phyloP scores from a whole-genome alignment of 2,113 vertebrate species.

The Rissa tridactyla region DNA sequence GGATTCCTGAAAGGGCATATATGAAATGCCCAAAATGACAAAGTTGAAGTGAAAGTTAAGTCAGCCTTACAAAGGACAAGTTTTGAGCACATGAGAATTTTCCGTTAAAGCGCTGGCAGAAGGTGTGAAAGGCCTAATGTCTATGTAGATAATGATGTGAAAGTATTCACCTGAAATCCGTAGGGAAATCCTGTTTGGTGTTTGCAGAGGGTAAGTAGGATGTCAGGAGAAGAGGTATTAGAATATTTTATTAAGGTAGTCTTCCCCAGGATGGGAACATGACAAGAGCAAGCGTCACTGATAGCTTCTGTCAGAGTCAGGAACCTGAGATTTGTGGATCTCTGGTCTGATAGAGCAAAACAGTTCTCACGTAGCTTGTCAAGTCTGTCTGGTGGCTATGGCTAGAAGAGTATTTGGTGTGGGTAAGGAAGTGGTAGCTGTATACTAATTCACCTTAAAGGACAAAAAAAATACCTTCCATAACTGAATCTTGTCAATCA shows the following conservation, averaged over 20 bases:
- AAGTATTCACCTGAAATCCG: not conserved
- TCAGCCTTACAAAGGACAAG: rapidly evolving
- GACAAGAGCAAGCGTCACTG: not conserved
- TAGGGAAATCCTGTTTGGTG: not conserved
- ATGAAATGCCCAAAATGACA: not conserved
- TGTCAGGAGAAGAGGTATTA: not conserved
- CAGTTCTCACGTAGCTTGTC: not conserved
- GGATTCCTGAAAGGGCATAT: not conserved
- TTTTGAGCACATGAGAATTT: not conserved
- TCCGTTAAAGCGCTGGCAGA: not conserved
- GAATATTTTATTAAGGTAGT: not conserved
- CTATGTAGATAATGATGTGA: not conserved
- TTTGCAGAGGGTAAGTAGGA: not conserved
- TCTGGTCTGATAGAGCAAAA: not conserved
- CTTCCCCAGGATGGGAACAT: not conserved
- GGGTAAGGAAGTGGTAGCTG: not conserved
- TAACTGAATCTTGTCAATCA: not conserved
- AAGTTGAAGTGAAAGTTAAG: not conserved
- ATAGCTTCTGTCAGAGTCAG: not conserved
- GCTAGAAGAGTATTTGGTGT: not conserved
- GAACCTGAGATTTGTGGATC: not conserved
- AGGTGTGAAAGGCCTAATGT: not conserved
- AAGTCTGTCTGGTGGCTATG: not conserved
- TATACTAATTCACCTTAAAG: not conserved
- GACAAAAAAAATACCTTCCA: not conserved